Evolutionary conservation across 2,797 vertebrate species (phyloP).

Genomic region (Takifugu ocellatus): DNA sequence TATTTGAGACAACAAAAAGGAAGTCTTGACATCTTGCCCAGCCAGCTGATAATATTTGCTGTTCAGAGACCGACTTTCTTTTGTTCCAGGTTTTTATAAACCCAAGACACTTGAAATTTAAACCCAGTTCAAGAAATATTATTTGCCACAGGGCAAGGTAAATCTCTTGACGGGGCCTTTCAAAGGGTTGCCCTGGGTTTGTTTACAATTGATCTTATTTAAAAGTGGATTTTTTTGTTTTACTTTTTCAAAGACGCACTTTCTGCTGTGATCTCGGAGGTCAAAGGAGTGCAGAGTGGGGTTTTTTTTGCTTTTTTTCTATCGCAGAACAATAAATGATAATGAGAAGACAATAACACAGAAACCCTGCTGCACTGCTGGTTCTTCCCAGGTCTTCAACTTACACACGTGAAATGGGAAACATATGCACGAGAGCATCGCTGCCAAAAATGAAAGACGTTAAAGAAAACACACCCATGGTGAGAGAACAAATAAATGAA

Average conservation of each 20-base stretch:
- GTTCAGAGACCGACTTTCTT: constrained; percentile 80
- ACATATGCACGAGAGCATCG: constrained; percentile 60
- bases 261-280: constrained; percentile 75
- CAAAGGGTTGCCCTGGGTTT: constrained; percentile 84
- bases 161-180: constrained; percentile 83
- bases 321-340: constrained; percentile 57
- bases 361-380: constrained; percentile 51
- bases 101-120: constrained; percentile 86
- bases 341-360: constrained; percentile 69
- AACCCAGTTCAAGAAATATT: constrained; percentile 85
- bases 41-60: constrained; percentile 82
- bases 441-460: constrained; percentile 27
- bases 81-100: constrained; percentile 82
- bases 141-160: constrained; percentile 85
- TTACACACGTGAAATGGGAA: constrained; percentile 57
- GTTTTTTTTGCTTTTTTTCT: constrained; percentile 66
- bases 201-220: constrained; percentile 87
- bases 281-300: constrained; percentile 73
- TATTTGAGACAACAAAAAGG: constrained; percentile 81
- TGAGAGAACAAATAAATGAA: constrained; percentile 45
- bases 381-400: constrained; percentile 52
- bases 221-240: constrained; percentile 81
- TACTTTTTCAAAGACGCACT: constrained; percentile 79
- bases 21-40: constrained; percentile 83
- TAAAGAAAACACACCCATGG: constrained; percentile 35